These are phyloP conservation scores for Cheilosia scutellata DNA, from an alignment of 2,888 invertebrate species.

Conservation along the genomic window DNA sequence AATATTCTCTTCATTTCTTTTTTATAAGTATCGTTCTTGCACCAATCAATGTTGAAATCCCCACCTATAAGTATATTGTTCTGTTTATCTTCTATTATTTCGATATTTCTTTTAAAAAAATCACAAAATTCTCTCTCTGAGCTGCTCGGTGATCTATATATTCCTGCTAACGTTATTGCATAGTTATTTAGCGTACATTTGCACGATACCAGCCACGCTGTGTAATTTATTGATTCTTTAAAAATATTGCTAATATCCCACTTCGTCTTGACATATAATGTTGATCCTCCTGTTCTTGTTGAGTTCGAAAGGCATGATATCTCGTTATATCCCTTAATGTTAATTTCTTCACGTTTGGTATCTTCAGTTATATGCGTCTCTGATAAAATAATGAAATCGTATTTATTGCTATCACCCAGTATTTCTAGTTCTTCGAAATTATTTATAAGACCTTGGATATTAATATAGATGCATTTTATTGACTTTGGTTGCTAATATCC, in stretches of 20 bases:
- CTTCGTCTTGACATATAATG: background rate
- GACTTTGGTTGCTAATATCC: slow-evolving; percentile 1
- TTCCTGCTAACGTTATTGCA: background rate
- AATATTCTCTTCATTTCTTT: slow-evolving; percentile 23
- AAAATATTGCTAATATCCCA: too few relatives aligned
- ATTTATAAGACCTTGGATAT: slow-evolving; percentile 27
- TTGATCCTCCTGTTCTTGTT: slow-evolving; percentile 36
- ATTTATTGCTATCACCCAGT: background rate
- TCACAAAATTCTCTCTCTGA: slow-evolving; percentile 43
- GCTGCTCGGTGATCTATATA: slow-evolving; percentile 47
- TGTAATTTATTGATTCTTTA: background rate
- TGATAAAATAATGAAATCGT: slow-evolving; percentile 23
- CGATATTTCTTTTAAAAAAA: slow-evolving; percentile 20
- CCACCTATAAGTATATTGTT: slow-evolving; percentile 13
- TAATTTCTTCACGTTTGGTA: slow-evolving; percentile 24
- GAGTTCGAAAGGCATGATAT: slow-evolving; percentile 37
- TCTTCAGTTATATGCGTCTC: slow-evolving; percentile 24
- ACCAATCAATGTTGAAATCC: too few relatives aligned
- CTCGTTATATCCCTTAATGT: slow-evolving; percentile 3
- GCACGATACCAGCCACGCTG: background rate
- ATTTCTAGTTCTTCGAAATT: slow-evolving; percentile 28
- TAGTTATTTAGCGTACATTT: background rate
- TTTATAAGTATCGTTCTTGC: background rate
- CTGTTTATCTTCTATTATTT: slow-evolving; percentile 1
- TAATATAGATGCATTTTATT: slow-evolving; percentile 10